Base-by-base conservation (phyloP, 2,797 vertebrate genomes). In the Cuculus canorus region DNA sequence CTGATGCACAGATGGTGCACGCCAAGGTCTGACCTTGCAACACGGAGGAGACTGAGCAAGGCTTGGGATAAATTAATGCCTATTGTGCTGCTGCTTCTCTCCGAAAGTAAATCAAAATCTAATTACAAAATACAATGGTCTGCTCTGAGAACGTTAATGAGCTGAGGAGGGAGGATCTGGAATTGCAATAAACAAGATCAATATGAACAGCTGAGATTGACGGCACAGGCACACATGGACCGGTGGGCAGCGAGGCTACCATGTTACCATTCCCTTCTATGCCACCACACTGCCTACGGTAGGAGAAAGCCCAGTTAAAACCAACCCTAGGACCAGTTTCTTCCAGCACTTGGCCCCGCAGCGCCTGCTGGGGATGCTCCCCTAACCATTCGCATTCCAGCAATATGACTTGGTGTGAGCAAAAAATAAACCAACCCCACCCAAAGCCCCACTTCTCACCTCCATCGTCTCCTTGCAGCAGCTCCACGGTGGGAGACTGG, bases 91-190 rank as follows among this genome's bases (percentile, higher is more conserved):
- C 18, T 48, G 53, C n/a, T 85, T 33, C 88, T 66, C 80, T 52
- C 93, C 56, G 90, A 93, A 91, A 90, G 71, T n/a, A 90, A 94
- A 96, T 96, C 57, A 95, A 96, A 96, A 95, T 86, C 88, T 93
- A 95, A 96, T 96, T 96, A 94, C 70, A 79, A 90, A 93, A 88
- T 21, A 96, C 85, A 91, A 95, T 92, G 82, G 73, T 57, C 92
- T 92, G 87, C 73, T 50, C 72, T 0, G 0, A 48, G 82, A 82
- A 75, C 91, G 12, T 94, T 96, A 90, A 94, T 77, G 86, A 93
- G 86, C 86, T 52, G 81, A 88, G 81, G 78, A 92, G 81, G 75
- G 68, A 80, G 75, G 88, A 64, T 56, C 45, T 85, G 86, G 78
- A 91, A 91, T 80, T 39, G 92, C 77, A 95, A 85, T 92, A 85